Evolutionary conservation across 2,797 vertebrate genomes (phyloP), one percentile per base, ranked within the genome.

Genomic region (Characodon lateralis): DNA sequence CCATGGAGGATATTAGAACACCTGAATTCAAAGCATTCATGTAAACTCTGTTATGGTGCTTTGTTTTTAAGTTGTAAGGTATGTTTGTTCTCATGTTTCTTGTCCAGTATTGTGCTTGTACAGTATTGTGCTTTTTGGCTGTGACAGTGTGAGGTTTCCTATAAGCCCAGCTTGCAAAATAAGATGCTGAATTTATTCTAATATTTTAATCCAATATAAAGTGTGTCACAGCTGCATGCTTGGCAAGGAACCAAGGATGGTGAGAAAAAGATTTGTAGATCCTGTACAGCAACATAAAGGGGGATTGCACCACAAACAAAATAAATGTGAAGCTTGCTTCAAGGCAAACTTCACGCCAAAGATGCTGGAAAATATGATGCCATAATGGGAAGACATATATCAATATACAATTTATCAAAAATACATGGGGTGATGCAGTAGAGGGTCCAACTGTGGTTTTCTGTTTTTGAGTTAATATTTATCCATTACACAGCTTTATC

Each of bases 381-480:
- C 65, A n/a, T 46, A 46, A 55, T 31, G 41, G 16, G 26, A 31
- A 71, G 20, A 71, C 51, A 28, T 48, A 31, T 31, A 53, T 14
- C 14, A 22, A 68, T n/a, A n/a, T 68, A 26, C 39, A 46, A 68
- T 46, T 68, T 43, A 26, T 71, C n/a, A 31, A 71, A 71, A 18
- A 5, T 18, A 61, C 10, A 59, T 51, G 48, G 35, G 18, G 46
- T 68, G 79, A 51, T 74, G 75, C 41, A 68, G 73, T 63, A 26
- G 5, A 0, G 22, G 24, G 6, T 31, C 41, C 68, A 46, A 31
- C 56, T 20, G 18, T 63, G 65, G 20, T 78, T 16, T 28, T 48
- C 28, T 58, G 48, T 71, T 71, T 20, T 39, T 71, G 26, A 68
- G 22, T 68, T 41, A 68, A 43, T 68, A n/a, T 68, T 68, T 68